These are phyloP conservation scores for Leptinotarsa texana DNA, from an alignment of 1,140 invertebrate species.

Conservation along the genomic window DNA sequence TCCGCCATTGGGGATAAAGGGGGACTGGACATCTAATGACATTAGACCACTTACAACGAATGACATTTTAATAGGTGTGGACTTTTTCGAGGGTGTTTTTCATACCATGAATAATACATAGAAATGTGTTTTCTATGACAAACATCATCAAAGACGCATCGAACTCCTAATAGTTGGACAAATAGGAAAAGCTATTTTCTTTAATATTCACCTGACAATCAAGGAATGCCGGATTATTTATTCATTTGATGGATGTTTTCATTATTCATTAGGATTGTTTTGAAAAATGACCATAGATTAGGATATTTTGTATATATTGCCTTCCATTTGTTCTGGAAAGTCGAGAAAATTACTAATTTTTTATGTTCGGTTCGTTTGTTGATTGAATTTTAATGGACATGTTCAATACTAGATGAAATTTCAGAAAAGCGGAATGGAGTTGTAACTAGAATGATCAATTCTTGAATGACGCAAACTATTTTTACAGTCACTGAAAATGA, in stretches of 20 bases:
- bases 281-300: neutral
- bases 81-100: slow-evolving; percentile 32
- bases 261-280: neutral
- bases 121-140: slow-evolving; percentile 34
- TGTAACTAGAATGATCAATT: too few relatives aligned
- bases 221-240: slow-evolving; percentile 2
- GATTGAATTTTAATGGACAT: too few relatives aligned
- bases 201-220: neutral
- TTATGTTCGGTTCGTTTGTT: neutral
- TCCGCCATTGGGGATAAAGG: slow-evolving; percentile 43
- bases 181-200: neutral
- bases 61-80: slow-evolving; percentile 47
- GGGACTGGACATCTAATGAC: slow-evolving; percentile 46
- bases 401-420: too few relatives aligned
- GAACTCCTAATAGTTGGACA: slow-evolving; percentile 1
- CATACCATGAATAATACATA: slow-evolving; percentile 36
- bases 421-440: too few relatives aligned
- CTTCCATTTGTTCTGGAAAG: neutral
- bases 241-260: slow-evolving; percentile 8
- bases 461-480: too few relatives aligned
- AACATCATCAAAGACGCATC: slow-evolving; percentile 36
- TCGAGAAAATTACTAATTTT: neutral
- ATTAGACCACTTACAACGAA: slow-evolving; percentile 45
- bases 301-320: neutral
- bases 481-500: too few relatives aligned